Evolutionary conservation across 1,140 invertebrate genomes (phyloP).

Genomic region (Heliothis virescens): DNA sequence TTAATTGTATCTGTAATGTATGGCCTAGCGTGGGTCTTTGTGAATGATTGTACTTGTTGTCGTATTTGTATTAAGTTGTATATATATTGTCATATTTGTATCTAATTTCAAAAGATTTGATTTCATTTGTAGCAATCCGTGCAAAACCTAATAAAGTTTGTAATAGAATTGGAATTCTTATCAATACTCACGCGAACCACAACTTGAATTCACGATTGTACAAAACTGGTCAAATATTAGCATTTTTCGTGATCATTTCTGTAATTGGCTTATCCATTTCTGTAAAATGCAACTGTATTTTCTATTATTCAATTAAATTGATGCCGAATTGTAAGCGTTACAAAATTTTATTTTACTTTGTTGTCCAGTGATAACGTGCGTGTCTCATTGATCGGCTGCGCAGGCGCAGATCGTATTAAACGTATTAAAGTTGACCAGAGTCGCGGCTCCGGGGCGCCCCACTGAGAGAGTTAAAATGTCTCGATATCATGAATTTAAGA

Average conservation of each 20-base stretch:
- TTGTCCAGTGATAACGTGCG: neutral
- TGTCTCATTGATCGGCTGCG: constrained; percentile 25
- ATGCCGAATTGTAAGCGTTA: neutral
- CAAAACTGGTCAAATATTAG: no score
- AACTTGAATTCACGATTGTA: no score
- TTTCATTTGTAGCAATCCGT: no score
- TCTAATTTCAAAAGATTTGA: no score
- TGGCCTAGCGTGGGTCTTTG: neutral
- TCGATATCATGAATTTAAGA: neutral
- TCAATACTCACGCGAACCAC: no score
- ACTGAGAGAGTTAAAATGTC: constrained; percentile 12
- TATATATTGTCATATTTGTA: no score
- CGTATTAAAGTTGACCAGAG: neutral
- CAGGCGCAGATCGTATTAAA: constrained; percentile 14
- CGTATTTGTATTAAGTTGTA: no score
- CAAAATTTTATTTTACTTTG: neutral
- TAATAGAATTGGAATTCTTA: no score
- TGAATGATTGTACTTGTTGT: neutral
- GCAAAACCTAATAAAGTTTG: no score
- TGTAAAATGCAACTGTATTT: no score
- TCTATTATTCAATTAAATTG: neutral
- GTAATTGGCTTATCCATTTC: no score
- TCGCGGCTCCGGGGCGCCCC: constrained; percentile 5
- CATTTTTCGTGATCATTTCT: no score
- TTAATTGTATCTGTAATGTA: neutral